These are phyloP conservation scores for Leptopilina syphax DNA, from an alignment of 2,888 invertebrate species.

Conservation along the genomic window DNA sequence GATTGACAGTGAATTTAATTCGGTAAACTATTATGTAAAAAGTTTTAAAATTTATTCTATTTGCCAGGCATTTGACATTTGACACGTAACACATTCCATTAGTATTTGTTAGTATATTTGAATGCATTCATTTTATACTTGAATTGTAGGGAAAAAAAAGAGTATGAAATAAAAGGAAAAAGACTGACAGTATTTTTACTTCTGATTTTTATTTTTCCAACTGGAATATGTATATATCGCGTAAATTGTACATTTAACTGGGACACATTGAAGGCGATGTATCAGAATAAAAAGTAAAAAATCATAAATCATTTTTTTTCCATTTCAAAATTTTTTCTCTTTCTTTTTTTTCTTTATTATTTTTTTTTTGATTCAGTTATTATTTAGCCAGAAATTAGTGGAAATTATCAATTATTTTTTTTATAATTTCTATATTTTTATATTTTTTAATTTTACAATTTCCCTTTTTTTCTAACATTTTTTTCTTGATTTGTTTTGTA, in stretches of 20 bases:
- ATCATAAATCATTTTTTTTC: not conserved
- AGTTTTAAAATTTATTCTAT: not conserved
- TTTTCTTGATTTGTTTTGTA: too few species aligned
- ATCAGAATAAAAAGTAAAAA: not conserved
- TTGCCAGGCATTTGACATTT: not conserved
- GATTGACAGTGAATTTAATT: slow-evolving; percentile 29
- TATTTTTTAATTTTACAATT: too few species aligned
- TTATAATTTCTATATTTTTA: too few species aligned
- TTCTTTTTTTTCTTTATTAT: not conserved
- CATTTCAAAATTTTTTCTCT: not conserved
- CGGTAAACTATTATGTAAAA: slow-evolving; percentile 9
- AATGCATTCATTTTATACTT: not conserved
- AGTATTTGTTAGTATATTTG: not conserved
- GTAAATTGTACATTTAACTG: slow-evolving; percentile 15
- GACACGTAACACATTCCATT: not conserved
- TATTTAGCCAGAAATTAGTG: too few species aligned
- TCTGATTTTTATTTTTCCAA: slow-evolving; percentile 14
- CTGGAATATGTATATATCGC: slow-evolving; percentile 4
- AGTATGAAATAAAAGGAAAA: not conserved
- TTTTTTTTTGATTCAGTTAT: too few species aligned
- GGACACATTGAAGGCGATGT: slow-evolving; percentile 28
- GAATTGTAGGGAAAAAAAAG: not conserved
- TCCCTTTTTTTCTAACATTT: too few species aligned
- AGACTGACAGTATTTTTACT: slow-evolving; percentile 1
- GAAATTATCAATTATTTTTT: too few species aligned